These are phyloP conservation scores for Blastomussa wellsi DNA, from an alignment of 92 coral and sea anemone species.

Conservation along the genomic window DNA sequence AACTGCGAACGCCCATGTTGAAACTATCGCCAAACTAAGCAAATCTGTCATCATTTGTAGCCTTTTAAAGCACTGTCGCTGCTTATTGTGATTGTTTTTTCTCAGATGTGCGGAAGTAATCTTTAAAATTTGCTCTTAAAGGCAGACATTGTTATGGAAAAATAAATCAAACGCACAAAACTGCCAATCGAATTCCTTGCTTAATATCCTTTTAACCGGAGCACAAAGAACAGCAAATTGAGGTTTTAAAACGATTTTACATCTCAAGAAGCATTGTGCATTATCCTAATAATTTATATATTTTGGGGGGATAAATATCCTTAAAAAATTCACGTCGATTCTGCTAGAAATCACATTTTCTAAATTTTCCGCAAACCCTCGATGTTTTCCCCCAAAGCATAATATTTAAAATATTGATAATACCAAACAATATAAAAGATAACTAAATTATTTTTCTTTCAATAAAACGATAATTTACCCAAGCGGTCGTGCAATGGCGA, in stretches of 20 bases:
- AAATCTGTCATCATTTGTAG: neutral
- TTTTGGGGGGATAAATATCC: neutral
- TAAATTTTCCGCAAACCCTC: neutral
- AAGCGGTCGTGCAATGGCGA: neutral
- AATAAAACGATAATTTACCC: neutral
- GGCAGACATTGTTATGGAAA: constrained; percentile 23
- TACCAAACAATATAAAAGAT: constrained; percentile 5
- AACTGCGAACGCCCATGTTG: neutral
- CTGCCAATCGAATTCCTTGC: constrained; percentile 13
- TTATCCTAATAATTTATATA: neutral
- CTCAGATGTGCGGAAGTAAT: constrained; percentile 19
- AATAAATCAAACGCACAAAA: constrained; percentile 1
- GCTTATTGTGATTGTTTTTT: neutral
- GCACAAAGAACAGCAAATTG: constrained; percentile 18
- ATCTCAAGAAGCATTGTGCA: neutral
- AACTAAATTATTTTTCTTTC: constrained; percentile 11
- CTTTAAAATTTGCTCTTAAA: neutral
- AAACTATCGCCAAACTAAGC: neutral
- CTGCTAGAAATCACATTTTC: neutral
- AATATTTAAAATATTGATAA: neutral
- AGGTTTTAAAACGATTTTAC: constrained; percentile 8
- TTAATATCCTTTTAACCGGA: constrained; percentile 8
- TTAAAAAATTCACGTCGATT: neutral
- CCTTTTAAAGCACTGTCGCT: neutral
- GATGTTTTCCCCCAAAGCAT: constrained; percentile 9